Conservation (phyloP, 1,140 invertebrate genomes). For the Drosophila pseudoananassae region DNA sequence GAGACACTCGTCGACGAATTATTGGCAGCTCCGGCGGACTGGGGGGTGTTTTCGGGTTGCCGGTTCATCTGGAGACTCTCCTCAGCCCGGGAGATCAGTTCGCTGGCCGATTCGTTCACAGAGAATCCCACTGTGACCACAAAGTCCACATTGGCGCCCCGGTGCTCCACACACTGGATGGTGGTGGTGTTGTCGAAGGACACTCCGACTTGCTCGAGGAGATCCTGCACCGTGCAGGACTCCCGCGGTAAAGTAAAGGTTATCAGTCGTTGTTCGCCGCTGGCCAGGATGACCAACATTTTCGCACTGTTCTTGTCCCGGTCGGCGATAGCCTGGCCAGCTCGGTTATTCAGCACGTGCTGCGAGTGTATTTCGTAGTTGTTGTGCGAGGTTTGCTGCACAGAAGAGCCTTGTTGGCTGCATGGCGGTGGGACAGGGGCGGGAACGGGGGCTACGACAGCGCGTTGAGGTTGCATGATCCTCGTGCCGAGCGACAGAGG, state of each 20-base stretch:
- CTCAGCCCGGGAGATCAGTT: slow-evolving; percentile 79
- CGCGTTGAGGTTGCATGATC: slow-evolving; percentile 44
- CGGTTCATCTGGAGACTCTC: slow-evolving; percentile 77
- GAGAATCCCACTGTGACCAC: slow-evolving; percentile 88
- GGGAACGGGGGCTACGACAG: slow-evolving; percentile 20
- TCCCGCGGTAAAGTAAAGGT: slow-evolving; percentile 91
- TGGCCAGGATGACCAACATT: slow-evolving; percentile 90
- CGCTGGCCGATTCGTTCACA: slow-evolving; percentile 76
- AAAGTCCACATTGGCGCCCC: slow-evolving; percentile 89
- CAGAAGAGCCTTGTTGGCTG: slow-evolving; percentile 54
- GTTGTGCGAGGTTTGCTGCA: slow-evolving; percentile 78
- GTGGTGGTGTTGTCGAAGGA: slow-evolving; percentile 87
- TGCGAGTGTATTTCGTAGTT: slow-evolving; percentile 83
- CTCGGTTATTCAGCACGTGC: slow-evolving; percentile 78
- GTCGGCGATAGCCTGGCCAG: slow-evolving; percentile 67
- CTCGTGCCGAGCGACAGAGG: slow-evolving; percentile 26
- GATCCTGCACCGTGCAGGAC: slow-evolving; percentile 91
- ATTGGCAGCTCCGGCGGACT: slow-evolving; percentile 2
- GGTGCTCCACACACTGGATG: slow-evolving; percentile 89
- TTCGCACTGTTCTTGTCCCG: slow-evolving; percentile 87
- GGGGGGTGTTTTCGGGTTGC: slow-evolving; percentile 59
- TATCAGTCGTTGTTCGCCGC: slow-evolving; percentile 90
- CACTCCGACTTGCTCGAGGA: slow-evolving; percentile 89
- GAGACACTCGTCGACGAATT: slow-evolving; percentile 15
- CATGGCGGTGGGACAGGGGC: not conserved